Evolutionary conservation across 1,140 invertebrate species (phyloP).

Genomic region (Heliconius himera): DNA sequence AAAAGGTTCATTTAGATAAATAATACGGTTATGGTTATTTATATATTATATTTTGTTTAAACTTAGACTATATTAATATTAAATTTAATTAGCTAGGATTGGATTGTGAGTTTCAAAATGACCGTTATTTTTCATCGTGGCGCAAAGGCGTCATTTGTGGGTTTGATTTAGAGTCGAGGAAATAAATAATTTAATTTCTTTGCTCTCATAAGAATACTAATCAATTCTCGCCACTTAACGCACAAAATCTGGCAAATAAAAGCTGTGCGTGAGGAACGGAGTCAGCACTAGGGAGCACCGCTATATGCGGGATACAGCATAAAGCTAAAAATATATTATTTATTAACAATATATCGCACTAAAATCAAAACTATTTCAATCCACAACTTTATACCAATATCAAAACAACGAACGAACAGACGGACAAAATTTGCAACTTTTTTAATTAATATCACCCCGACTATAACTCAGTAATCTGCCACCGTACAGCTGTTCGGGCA

Average conservation of each 20-base stretch:
- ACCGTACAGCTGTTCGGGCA: conserved; percentile 56
- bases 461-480: conserved; percentile 60
- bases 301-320: no score
- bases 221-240: no score
- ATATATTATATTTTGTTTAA: neutral
- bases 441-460: conserved; percentile 52
- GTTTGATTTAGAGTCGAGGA: no score
- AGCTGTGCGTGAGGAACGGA: no score
- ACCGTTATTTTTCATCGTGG: no score
- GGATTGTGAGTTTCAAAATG: no score
- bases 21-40: conserved; percentile 4
- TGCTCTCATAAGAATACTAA: no score
- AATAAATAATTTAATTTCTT: no score
- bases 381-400: neutral
- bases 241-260: no score
- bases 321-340: no score
- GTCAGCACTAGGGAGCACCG: no score
- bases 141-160: no score
- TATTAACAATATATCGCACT: neutral
- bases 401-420: conserved; percentile 31
- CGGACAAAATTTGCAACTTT: conserved; percentile 46
- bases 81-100: neutral
- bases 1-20: conserved; percentile 1
- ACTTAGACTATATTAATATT: neutral
- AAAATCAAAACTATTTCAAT: neutral